Base-by-base conservation (phyloP, 2,113 vertebrate species). In the Chaenogobius annularis region DNA sequence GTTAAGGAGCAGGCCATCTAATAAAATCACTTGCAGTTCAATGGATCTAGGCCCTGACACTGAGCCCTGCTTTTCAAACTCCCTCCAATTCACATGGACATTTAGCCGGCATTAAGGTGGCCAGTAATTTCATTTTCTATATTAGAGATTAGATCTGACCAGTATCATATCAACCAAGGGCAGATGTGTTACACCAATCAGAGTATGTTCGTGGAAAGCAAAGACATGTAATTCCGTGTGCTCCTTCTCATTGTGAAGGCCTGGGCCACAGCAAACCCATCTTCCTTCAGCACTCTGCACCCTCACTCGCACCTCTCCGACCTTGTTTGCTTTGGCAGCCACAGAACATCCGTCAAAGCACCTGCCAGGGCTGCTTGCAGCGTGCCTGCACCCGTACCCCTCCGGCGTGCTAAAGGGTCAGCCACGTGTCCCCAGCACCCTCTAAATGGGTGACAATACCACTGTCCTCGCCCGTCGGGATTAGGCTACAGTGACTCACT, bases 401-500 rank as follows among this genome's bases (percentile, higher is more conserved):
- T 72, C 52, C 75, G 80, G 79, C 70, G 15, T 73, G 82, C 81
- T 82, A 88, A 82, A 85, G 88, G 84, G 78, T 72, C 65, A 78
- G 83, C 82, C 88, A 90, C 83, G 83, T 90, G 88, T 90, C 77
- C 69, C 23, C 46, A 5, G 46, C 83, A 83, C 74, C 85, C 79
- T 84, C 84, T 89, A 89, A 92, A 90, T 76, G 85, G 88, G 88
- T 90, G 89, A 91, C 89, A 93, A 90, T 87, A 80, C 80, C 73
- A 80, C 78, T 87, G 87, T 90, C 90, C 84, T 83, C 70, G 48
- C 80, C 78, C 55, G 17, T 85, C 69, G 66, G 82, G 85, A 87
- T 83, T 84, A 89, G 77, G 73, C 50, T 66, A 80, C 72, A n/a
- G 40, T 77, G 66, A 75, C 75, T 68, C 71, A 43, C 2, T 63